phyloP scores from a whole-genome alignment of 2,113 vertebrate genomes.

The Hemiscyllium ocellatum region DNA sequence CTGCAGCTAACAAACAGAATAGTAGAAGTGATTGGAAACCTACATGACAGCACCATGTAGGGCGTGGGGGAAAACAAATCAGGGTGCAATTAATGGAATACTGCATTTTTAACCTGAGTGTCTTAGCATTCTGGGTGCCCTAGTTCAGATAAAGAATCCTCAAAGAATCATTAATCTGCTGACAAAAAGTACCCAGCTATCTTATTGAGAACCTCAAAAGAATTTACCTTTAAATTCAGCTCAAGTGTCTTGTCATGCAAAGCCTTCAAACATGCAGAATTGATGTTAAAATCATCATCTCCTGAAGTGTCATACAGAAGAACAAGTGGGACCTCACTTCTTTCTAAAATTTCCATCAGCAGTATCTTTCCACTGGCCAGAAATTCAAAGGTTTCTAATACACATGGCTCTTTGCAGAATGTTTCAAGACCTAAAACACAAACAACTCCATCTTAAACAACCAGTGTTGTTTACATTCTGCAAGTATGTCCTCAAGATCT shows the following conservation, averaged over 20 bases:
- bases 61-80: not conserved
- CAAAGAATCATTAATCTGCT: not conserved
- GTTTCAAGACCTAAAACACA: slow-evolving; percentile 71
- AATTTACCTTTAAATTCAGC: slow-evolving; percentile 69
- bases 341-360: slow-evolving; percentile 76
- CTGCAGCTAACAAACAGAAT: not conserved
- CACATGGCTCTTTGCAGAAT: slow-evolving; percentile 64
- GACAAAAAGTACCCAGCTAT: not conserved
- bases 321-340: slow-evolving; percentile 60
- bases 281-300: slow-evolving; percentile 84
- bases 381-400: slow-evolving; percentile 69
- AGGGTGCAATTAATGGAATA: not conserved
- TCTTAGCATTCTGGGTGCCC: not conserved
- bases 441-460: slow-evolving; percentile 12
- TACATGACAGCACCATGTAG: not conserved
- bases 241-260: slow-evolving; percentile 72
- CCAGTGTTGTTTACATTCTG: slow-evolving; percentile 9
- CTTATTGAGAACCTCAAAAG: not conserved
- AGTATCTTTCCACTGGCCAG: slow-evolving; percentile 75
- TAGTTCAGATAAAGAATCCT: not conserved
- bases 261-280: slow-evolving; percentile 68
- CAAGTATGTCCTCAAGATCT: not conserved
- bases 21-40: not conserved
- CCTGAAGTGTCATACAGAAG: slow-evolving; percentile 87
- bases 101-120: not conserved